Evolutionary conservation across 2,113 vertebrate species (phyloP).

Genomic region (Aspiorhynchus laticeps): DNA sequence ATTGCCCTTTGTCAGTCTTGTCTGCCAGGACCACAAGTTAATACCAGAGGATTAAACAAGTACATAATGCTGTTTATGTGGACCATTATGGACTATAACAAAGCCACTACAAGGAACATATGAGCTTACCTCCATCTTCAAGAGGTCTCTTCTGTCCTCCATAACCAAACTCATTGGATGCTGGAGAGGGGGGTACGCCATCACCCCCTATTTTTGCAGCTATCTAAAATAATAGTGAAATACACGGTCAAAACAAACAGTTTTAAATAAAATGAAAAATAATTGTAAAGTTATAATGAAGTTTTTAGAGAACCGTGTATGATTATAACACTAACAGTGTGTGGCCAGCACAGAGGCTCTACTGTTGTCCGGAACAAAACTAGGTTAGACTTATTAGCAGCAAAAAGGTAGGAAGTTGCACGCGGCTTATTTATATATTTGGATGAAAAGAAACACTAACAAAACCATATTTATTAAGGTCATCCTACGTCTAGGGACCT

Average conservation of each 20-base stretch:
- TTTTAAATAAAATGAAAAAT: no score
- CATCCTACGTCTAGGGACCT: no score
- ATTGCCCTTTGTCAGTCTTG: no score
- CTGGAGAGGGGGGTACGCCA: constrained; percentile 81
- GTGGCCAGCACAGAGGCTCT: neutral
- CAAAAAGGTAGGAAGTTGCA: neutral
- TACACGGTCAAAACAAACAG: neutral
- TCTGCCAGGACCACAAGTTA: neutral
- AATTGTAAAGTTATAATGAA: no score
- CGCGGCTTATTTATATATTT: neutral
- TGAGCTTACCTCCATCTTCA: constrained; percentile 93
- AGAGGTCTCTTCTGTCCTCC: constrained; percentile 97
- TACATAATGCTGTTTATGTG: neutral
- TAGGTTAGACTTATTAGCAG: neutral
- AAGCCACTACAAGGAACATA: constrained; percentile 13
- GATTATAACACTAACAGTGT: neutral
- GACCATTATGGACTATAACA: neutral
- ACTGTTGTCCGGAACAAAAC: neutral
- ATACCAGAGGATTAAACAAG: neutral
- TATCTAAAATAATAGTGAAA: constrained; percentile 78
- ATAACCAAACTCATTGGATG: constrained; percentile 90
- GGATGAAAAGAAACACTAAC: neutral
- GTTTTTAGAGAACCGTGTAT: no score
- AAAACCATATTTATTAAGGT: neutral
- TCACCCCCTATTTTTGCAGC: constrained; percentile 98